Evolutionary conservation across 2,113 vertebrate species (phyloP), one percentile per base, ranked within the genome.

Genomic region (Mustela nigripes): DNA sequence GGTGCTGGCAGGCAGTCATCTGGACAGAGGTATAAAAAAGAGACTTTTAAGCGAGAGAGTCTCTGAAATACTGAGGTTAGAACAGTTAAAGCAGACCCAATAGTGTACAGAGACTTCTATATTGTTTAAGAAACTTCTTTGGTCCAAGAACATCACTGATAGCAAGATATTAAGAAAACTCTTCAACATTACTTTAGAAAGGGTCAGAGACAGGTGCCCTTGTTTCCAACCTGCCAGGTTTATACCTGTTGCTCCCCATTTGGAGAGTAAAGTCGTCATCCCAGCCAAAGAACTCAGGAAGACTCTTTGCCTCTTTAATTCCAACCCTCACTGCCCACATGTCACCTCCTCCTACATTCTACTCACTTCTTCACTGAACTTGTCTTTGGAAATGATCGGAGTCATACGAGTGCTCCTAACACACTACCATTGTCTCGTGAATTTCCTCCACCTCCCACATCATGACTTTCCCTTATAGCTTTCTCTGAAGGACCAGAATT

Each of bases 91-190:
- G 58, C 45, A 65, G 62, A 87, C 21, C 45, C 19, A 28, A 31
- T 3, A 11, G 53, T 39, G 16, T 9, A 74, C 11, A 80, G 53
- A 60, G 62, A 50, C 7, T n/a, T 42, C 73, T 19, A 28, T 4
- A 39, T 19, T 50, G 18, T 95, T 90, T 48, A 65, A 76, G 50
- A 50, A 53, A 26, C 15, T 58, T 78, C 45, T 90, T 76, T 28
- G 1, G 36, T 45, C 12, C 42, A 50, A 26, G 45, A 42, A 7
- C 26, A 83, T 50, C 16, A 63, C 56, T 92, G 62, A 89, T 69
- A 12, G 87, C n/a, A 92, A 97, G 81, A 88, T 79, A 73, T 26
- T 93, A 62, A 73, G 56, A 95, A 92, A 87, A 50, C 4, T 39
- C 74, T 82, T 69, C 67, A 93, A 89, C 12, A 71, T 22, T 45